Evolutionary conservation across 2,888 invertebrate species (phyloP).

Genomic region (Lacanobia wlatinum): DNA sequence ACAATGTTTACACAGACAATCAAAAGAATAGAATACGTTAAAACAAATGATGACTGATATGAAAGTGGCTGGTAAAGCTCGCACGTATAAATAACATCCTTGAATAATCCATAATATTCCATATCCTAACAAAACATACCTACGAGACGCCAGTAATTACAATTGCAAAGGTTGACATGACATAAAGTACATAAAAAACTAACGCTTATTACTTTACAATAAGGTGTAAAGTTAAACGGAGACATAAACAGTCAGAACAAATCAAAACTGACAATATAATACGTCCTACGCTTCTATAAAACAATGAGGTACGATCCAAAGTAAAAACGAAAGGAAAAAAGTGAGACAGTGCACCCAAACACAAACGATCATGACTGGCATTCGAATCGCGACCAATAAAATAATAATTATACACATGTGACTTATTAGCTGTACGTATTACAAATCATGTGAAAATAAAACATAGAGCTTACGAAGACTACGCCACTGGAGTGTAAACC

Average conservation of each 20-base stretch:
- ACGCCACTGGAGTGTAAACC: slow-evolving; percentile 51
- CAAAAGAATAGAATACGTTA: neutral
- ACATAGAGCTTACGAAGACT: slow-evolving; percentile 56
- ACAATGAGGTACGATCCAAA: slow-evolving; percentile 81
- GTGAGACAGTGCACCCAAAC: slow-evolving; percentile 80
- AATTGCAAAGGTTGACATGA: slow-evolving; percentile 56
- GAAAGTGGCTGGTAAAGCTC: slow-evolving; percentile 1
- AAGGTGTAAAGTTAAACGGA: slow-evolving; percentile 72
- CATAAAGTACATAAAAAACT: slow-evolving; percentile 60
- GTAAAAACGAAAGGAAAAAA: slow-evolving; percentile 77
- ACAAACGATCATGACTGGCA: slow-evolving; percentile 84
- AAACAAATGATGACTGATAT: slow-evolving; percentile 9
- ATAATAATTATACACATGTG: slow-evolving; percentile 90
- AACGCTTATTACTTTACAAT: slow-evolving; percentile 64
- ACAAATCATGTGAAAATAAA: slow-evolving; percentile 81
- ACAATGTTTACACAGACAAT: neutral
- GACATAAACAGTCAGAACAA: slow-evolving; percentile 71
- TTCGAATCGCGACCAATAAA: slow-evolving; percentile 87
- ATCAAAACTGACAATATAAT: slow-evolving; percentile 76
- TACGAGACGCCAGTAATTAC: slow-evolving; percentile 61
- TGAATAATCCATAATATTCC: slow-evolving; percentile 48
- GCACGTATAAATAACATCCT: slow-evolving; percentile 38
- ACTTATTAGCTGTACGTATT: slow-evolving; percentile 88
- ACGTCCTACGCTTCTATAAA: slow-evolving; percentile 80
- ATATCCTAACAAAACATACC: slow-evolving; percentile 58